Base-by-base conservation (phyloP, 2,888 invertebrate genomes). In the Lasioglossum zephyrum region DNA sequence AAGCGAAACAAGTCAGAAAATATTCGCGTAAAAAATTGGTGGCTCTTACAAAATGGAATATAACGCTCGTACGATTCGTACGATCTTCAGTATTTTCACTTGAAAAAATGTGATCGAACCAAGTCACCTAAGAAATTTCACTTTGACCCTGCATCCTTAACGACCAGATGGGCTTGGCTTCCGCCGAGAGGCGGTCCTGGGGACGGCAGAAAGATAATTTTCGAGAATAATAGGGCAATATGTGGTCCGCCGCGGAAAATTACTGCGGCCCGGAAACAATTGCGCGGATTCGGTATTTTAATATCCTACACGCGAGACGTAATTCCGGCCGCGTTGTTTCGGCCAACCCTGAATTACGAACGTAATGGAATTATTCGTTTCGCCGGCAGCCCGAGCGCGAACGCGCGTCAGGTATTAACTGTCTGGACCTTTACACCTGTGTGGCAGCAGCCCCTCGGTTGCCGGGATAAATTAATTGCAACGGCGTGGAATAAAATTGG, bases 271-370 rank as follows among this genome's bases (percentile, higher is more conserved):
- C 39, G 41, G 70, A 69, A 75, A 79, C 74, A 75, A 63, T 79
- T 79, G 44, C 44, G 57, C 26, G 73, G 8, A 78, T 73, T 78
- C 66, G 77, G 82, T 78, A 73, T 78, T 82, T 82, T 78, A 82
- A 82, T 78, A 63, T 74, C 63, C n/a, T 53, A 31, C 36, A 63
- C 39, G 66, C 60, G 74, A 41, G 66, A 66, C 49, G 66, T 66
- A 79, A 79, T 74, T 69, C 36, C 69, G 22, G n/a, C 22, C 22
- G 31, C 57, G 76, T 57, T 76, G 44, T 47, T 81, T 26, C 39
- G 73, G 18, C 39, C 47, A 26, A 18, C 73, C 66, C n/a, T 13
- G 60, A 73, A 66, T 79, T 73, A 73, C 49, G 36, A 60, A 47
- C 47, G 73, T 9, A 49, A 74, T 79, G 44, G 39, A 79, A 79